phyloP scores from a whole-genome alignment of 2,113 vertebrate genomes.

The Beaufortia kweichowensis region DNA sequence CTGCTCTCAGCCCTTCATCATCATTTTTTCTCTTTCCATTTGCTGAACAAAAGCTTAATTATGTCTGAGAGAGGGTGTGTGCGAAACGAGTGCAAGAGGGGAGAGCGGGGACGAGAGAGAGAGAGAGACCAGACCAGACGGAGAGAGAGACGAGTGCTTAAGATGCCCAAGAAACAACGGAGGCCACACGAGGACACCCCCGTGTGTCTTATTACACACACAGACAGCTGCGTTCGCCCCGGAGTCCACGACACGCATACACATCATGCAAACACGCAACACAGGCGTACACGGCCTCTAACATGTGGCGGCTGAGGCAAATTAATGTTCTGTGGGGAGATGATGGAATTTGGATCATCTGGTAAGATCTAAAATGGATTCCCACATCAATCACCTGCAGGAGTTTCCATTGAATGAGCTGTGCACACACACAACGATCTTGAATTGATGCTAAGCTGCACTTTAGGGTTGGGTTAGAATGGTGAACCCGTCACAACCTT shows the following conservation, averaged over 20 bases:
- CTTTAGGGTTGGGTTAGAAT: too few relatives aligned
- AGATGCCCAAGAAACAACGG: constrained; percentile 29
- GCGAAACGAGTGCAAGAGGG: not conserved
- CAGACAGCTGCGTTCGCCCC: constrained; percentile 36
- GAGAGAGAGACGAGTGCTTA: not conserved
- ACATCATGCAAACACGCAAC: constrained; percentile 16
- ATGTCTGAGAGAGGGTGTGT: constrained; percentile 35
- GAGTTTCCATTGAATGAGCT: constrained; percentile 22
- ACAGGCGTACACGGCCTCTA: not conserved
- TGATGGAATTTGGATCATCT: constrained; percentile 28
- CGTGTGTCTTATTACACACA: constrained; percentile 48
- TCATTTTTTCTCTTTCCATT: constrained; percentile 42
- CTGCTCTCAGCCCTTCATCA: not conserved
- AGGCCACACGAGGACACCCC: constrained; percentile 45
- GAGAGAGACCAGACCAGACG: not conserved
- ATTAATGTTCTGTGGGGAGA: constrained; percentile 21
- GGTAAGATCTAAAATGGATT: constrained; percentile 32
- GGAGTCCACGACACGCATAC: not conserved
- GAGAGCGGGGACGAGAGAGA: not conserved
- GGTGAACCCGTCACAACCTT: not conserved
- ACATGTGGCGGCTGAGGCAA: constrained; percentile 25
- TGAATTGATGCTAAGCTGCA: too few relatives aligned
- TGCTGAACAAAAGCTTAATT: constrained; percentile 52
- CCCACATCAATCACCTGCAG: constrained; percentile 39
- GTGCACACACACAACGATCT: not conserved